Evolutionary conservation across 2,888 invertebrate species (phyloP).

Genomic region (Nezara viridula): DNA sequence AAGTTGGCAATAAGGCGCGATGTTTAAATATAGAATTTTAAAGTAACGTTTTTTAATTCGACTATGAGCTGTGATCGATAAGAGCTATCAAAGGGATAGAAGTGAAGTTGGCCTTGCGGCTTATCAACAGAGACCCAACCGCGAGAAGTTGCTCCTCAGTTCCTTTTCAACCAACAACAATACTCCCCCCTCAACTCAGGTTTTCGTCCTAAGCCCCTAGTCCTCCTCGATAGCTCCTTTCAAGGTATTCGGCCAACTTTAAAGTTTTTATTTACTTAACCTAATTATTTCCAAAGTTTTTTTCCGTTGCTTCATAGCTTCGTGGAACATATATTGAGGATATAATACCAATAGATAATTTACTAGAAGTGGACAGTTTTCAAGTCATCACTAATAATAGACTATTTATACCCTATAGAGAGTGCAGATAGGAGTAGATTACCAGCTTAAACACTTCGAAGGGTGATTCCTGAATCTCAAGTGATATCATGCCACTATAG

Average conservation of each 20-base stretch:
- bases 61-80: neutral
- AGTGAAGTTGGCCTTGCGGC: constrained; percentile 7
- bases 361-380: too few relatives aligned
- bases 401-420: too few relatives aligned
- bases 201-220: neutral
- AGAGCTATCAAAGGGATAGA: neutral
- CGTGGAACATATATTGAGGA: neutral
- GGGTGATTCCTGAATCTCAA: too few relatives aligned
- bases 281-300: neutral
- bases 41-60: neutral
- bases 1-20: too few relatives aligned
- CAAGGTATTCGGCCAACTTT: neutral
- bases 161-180: constrained; percentile 5
- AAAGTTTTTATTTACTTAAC: neutral
- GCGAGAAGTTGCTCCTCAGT: neutral
- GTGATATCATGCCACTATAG: too few relatives aligned
- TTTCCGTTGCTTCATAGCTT: neutral
- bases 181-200: neutral
- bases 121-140: neutral
- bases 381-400: too few relatives aligned
- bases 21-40: too few relatives aligned
- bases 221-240: neutral
- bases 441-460: too few relatives aligned
- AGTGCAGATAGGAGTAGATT: too few relatives aligned
- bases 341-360: too few relatives aligned